Evolutionary conservation across 92 coral and sea anemone genomes (phyloP).

Genomic region (Phenganax stokvisi): DNA sequence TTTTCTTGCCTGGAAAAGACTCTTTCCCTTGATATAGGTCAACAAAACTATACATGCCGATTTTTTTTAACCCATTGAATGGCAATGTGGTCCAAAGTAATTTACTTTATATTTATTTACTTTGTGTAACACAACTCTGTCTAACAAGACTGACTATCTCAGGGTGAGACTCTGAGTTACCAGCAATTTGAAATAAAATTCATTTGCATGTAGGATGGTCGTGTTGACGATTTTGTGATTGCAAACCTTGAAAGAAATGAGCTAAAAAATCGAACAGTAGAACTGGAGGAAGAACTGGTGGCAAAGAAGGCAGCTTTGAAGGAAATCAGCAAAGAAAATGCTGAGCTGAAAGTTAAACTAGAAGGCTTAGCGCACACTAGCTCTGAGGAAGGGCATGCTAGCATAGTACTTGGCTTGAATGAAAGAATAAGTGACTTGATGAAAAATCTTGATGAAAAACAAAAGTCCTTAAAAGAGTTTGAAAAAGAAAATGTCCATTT

Average conservation of each 20-base stretch:
- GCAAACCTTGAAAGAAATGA: conserved; percentile 94
- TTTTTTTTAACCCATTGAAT: too few species aligned
- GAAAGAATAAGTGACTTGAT: conserved; percentile 63
- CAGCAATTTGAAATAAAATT: not conserved
- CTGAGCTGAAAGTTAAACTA: conserved; percentile 74
- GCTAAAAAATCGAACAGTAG: conserved; percentile 71
- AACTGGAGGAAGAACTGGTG: conserved; percentile 81
- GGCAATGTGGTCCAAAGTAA: too few species aligned
- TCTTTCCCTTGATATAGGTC: too few species aligned
- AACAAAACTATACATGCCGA: too few species aligned
- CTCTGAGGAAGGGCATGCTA: conserved; percentile 68
- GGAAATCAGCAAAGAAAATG: conserved; percentile 93
- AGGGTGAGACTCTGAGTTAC: too few species aligned
- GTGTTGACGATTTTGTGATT: conserved; percentile 78
- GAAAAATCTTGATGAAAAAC: conserved; percentile 63
- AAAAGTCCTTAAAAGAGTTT: conserved; percentile 68
- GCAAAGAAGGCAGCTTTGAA: conserved; percentile 94
- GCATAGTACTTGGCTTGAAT: conserved; percentile 66
- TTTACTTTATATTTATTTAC: too few species aligned
- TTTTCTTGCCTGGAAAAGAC: too few species aligned
- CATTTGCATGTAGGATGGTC: conserved; percentile 67
- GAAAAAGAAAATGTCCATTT: conserved; percentile 81
- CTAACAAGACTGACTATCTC: too few species aligned
- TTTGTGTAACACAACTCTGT: too few species aligned
- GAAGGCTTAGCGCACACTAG: conserved; percentile 54